Conservation (phyloP, 2,888 invertebrate genomes). For the Acrocera orbiculus region DNA sequence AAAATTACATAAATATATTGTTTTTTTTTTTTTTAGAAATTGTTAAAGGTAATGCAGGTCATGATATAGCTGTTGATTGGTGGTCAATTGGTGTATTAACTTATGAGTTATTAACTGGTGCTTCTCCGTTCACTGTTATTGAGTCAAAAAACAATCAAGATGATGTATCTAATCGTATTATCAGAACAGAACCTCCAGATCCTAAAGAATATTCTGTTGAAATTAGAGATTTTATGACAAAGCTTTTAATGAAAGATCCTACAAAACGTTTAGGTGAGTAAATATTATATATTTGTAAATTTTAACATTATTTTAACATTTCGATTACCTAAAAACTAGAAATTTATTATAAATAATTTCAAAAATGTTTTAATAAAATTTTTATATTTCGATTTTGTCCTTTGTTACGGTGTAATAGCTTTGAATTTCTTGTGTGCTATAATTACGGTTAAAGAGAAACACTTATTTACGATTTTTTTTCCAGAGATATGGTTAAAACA, state of each 20-base stretch:
- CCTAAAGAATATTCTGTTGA: constrained; percentile 57
- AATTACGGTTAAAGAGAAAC: too few species aligned
- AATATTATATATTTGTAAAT: background rate
- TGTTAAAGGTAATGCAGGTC: constrained; percentile 67
- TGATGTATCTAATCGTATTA: constrained; percentile 83
- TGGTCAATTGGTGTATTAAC: constrained; percentile 96
- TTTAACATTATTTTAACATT: background rate
- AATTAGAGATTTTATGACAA: constrained; percentile 56
- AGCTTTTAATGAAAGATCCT: constrained; percentile 80
- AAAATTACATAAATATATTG: background rate
- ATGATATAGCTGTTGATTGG: constrained; percentile 98
- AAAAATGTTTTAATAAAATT: background rate
- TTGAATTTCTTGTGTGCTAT: too few species aligned
- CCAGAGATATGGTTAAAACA: too few species aligned
- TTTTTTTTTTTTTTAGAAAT: constrained; percentile 32
- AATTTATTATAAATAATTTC: too few species aligned
- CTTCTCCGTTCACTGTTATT: constrained; percentile 93
- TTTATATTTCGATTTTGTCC: too few species aligned
- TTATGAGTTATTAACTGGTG: constrained; percentile 90
- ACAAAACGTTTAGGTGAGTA: constrained; percentile 47
- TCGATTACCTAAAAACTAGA: background rate
- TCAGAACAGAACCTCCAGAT: constrained; percentile 76
- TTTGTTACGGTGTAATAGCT: too few species aligned
- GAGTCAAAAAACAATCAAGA: constrained; percentile 86
- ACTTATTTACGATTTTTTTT: too few species aligned